Evolutionary conservation across 2,113 vertebrate species (phyloP), one percentile per base, ranked within the genome.

Genomic region (Leptobrachium ailaonicum): DNA sequence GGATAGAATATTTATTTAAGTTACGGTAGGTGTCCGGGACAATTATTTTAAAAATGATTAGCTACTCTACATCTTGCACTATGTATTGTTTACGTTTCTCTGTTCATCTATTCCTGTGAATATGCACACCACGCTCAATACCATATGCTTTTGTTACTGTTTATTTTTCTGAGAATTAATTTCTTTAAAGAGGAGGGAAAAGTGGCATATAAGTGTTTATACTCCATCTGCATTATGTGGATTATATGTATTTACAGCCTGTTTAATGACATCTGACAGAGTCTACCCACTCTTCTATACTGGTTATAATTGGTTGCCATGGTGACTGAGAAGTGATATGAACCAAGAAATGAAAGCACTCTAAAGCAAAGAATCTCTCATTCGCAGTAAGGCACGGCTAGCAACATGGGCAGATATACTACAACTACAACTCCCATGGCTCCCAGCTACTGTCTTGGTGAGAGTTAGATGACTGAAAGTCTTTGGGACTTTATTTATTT

Each of bases 271-370:
- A 43, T 71, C 20, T 71, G 76, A 71, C 56, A 71, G 68, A 1
- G n/a, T 32, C 11, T 71, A 14, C 68, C 56, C 58, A 67, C 44
- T 53, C 66, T 50, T 60, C 60, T 20, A 50, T 69, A 43, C 53
- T 41, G 32, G 13, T 58, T 69, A 60, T 60, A 77, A 71, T 13
- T 10, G 56, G 76, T 78, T 78, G n/a, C 76, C 76, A 78, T 78
- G 63, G 76, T 71, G 41, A 78, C 76, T 71, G 20, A 5, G 32
- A 58, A 67, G 75, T 56, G 47, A 68, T 66, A 68, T 76, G 40
- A 64, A 40, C 75, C 43, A 56, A 53, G 41, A 40, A 69, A 44
- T 5, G 54, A 44, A 66, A 13, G 12, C 10, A 13, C 40, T 14
- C 13, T 45, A 53, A 13, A 60, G 66, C 50, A 54, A 13, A 41